Evolutionary conservation across 2,113 vertebrate species (phyloP).

Genomic region (Pterocles orientalis): DNA sequence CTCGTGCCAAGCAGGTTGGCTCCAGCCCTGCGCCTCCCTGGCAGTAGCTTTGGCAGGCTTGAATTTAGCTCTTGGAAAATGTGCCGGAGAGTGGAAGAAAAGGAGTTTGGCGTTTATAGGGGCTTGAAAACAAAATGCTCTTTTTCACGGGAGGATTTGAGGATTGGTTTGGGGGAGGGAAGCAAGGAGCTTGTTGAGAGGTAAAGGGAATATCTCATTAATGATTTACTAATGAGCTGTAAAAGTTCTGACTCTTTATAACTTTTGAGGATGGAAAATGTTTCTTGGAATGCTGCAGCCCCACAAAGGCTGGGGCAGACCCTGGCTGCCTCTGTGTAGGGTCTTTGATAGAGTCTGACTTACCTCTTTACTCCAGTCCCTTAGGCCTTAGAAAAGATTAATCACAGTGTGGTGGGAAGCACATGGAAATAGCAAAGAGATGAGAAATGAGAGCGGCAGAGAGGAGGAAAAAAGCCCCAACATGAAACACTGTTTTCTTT

Average conservation of each 20-base stretch:
- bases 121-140: conserved; percentile 18
- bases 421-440: conserved; percentile 71
- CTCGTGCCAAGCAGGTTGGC: not conserved
- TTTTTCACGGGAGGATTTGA: conserved; percentile 9
- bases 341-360: conserved; percentile 71
- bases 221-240: conserved; percentile 62
- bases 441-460: conserved; percentile 72
- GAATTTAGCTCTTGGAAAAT: conserved; percentile 26
- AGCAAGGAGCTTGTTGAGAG: conserved; percentile 35
- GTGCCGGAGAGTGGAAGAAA: conserved; percentile 10
- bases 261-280: conserved; percentile 57
- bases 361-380: conserved; percentile 71
- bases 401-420: conserved; percentile 76
- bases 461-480: conserved; percentile 70
- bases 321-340: conserved; percentile 68
- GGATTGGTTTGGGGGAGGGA: conserved; percentile 7
- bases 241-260: conserved; percentile 46
- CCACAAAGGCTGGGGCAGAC: conserved; percentile 63
- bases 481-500: conserved; percentile 79
- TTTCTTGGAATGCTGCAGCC: conserved; percentile 62
- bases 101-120: not conserved
- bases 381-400: conserved; percentile 73
- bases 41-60: not conserved
- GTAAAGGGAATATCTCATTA: conserved; percentile 61
- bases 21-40: not conserved